Base-by-base conservation (phyloP, 2,113 vertebrate genomes). In the Oreamnos americanus region DNA sequence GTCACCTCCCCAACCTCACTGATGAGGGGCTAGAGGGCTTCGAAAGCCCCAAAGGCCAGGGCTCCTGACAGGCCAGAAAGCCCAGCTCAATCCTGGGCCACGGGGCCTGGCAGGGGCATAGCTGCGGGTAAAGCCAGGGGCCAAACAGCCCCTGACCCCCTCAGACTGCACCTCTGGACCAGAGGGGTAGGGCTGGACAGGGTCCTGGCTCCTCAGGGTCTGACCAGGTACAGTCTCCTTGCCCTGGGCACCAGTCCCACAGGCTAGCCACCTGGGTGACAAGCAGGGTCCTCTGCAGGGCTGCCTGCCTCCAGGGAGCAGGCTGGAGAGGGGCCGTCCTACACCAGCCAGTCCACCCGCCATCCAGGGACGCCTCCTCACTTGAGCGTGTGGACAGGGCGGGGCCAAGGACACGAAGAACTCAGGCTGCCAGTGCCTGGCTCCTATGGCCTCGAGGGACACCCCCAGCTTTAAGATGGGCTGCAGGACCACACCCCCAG, bases 401-500 rank as follows among this genome's bases (percentile, higher is more conserved):
- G 1, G 64, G 39, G n/a, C 64, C 30, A 30, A 26, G 0, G 8
- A 19, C 47, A 43, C 2, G 17, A 15, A 19, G 23, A 6, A 9
- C 39, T 33, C 19, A 55, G 39, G 19, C 36, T 55, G 36, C 87
- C 87, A 39, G 67, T 19, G 19, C 47, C 49, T 53, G 79, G 36
- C 30, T 33, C 39, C 81, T 4, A 33, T 1, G 81, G 21, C 36
- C 36, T 39, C 2, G 1, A 10, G 39, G 58, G 79, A 45, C 17
- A 55, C 26, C 6, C 9, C 28, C 0, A 0, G 49, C 51, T 74
- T 36, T 45, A 47, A 33, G 60, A 7, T 1, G 0, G 91, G 51
- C 7, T 47, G 39, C 25, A 25, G 76, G 4, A 0, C 25, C 23
- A 21, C 23, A 36, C 0, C 0, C 36, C 6, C n/a, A 12, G 28